Base-by-base conservation (phyloP, 2,113 vertebrate species). In the Tachuris rubrigastra region DNA sequence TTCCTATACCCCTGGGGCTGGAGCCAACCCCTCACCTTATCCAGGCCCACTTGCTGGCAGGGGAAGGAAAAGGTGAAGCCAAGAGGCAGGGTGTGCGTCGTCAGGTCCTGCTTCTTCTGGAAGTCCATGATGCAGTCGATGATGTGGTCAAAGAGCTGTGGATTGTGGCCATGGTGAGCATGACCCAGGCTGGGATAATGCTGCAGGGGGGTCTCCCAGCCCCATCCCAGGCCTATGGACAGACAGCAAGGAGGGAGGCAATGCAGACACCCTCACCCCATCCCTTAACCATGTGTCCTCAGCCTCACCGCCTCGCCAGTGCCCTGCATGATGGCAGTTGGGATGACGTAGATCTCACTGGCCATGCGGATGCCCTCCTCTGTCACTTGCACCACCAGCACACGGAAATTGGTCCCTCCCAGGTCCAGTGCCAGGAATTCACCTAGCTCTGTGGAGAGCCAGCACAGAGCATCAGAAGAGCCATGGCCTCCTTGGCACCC, bases 361-460 rank as follows among this genome's bases (percentile, higher is more conserved):
- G 63, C 87, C 83, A 98, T 98, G 58, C 27, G 95, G 74, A 98
- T 93, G 14, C 98, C 85, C 0, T 37, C 90, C 92, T 94, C 6
- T 31, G 7, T 75, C 98, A 97, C 5, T 0, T 30, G 96, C 3
- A 99, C 98, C 31, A 98, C 95, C 62, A 99, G 97, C 50, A 99
- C 98, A 1, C 98, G 97, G 95, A 99, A 99, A 93, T 99, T 99
- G 15, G 99, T 99, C 10, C 99, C 99, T 2, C 99, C 99, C 1
- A 99, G 97, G 76, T 99, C 99, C 97, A 99, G 55, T 0, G 98
- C 99, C 96, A 99, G 90, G 93, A 98, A 99, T 68, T 99, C 95
- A 0, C 99, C 99, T 76, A 84, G 97, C 73, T 99, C 99, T 99
- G 96, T 14, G 11, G 28, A 30, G 49, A 85, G 19, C 50, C 60